A percentile compares a stretch with the other conserved stretches of the same genome.
Evolutionary conservation across 2,888 invertebrate genomes (phyloP).

Genomic region (Protonemura montana): DNA sequence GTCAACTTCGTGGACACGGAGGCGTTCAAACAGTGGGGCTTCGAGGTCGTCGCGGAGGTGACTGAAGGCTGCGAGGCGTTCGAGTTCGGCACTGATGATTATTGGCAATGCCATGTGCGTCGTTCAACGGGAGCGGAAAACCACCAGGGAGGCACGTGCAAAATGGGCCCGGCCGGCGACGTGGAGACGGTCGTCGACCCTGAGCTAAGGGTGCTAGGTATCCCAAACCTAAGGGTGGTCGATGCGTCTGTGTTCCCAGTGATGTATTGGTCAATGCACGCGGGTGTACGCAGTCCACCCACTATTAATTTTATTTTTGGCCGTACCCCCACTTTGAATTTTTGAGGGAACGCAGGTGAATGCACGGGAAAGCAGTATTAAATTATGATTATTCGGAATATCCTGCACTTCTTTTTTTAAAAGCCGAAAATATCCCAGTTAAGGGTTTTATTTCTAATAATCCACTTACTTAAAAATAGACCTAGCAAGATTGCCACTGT

Average conservation of each 20-base stretch:
- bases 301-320: too few relatives aligned
- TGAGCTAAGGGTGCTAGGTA: constrained; percentile 55
- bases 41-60: constrained; percentile 59
- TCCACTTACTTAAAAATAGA: too few relatives aligned
- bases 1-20: constrained; percentile 66
- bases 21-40: constrained; percentile 42
- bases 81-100: constrained; percentile 65
- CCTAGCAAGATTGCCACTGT: too few relatives aligned
- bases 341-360: too few relatives aligned
- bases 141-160: constrained; percentile 80
- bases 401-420: too few relatives aligned
- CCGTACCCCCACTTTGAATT: too few relatives aligned
- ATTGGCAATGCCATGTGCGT: constrained; percentile 72
- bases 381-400: too few relatives aligned
- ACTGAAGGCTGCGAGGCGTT: constrained; percentile 52
- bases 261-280: too few relatives aligned
- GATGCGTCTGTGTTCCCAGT: constrained; percentile 60
- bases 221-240: constrained; percentile 57
- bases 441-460: too few relatives aligned
- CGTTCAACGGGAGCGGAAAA: constrained; percentile 81
- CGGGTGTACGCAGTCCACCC: too few relatives aligned
- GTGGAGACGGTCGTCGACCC: constrained; percentile 84
- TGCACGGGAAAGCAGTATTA: too few relatives aligned
- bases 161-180: constrained; percentile 82
- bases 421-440: too few relatives aligned